Percentiles rank a stretch among this genome's conserved stretches.
phyloP scores from a whole-genome alignment of 1,140 invertebrate species.

The Bombus breviceps region DNA sequence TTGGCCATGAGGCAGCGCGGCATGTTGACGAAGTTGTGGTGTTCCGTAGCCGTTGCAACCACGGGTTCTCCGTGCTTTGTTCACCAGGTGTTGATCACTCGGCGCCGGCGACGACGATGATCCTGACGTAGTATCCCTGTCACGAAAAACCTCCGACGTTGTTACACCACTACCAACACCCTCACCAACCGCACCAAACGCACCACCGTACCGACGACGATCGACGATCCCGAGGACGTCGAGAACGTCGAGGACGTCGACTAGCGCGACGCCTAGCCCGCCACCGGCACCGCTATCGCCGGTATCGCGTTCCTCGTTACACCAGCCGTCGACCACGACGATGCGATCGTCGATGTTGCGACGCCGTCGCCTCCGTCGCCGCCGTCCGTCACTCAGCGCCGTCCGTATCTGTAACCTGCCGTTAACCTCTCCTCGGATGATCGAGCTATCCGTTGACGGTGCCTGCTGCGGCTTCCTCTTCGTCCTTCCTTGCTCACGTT shows the following conservation, averaged over 20 bases:
- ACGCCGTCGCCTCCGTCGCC: constrained; percentile 70
- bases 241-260: constrained; percentile 30
- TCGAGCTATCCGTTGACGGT: constrained; percentile 22
- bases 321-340: constrained; percentile 29
- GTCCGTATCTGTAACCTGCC: constrained; percentile 28
- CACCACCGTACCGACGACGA: constrained; percentile 52
- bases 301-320: not conserved
- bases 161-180: constrained; percentile 56
- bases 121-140: constrained; percentile 21
- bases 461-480: constrained; percentile 54
- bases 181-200: constrained; percentile 57
- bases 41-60: not conserved
- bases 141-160: constrained; percentile 16
- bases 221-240: constrained; percentile 43
- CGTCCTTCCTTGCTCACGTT: constrained; percentile 59
- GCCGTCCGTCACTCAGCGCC: constrained; percentile 58
- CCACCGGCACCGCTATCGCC: constrained; percentile 25
- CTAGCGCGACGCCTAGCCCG: constrained; percentile 25
- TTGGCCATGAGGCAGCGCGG: constrained; percentile 95
- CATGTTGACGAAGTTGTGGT: constrained; percentile 81
- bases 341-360: constrained; percentile 54
- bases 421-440: constrained; percentile 36
- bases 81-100: constrained; percentile 8
- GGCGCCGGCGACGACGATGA: constrained; percentile 14
- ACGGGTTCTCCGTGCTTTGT: not conserved